phyloP scores from a whole-genome alignment of 1,140 invertebrate genomes.

The Medauroidea extradentata region DNA sequence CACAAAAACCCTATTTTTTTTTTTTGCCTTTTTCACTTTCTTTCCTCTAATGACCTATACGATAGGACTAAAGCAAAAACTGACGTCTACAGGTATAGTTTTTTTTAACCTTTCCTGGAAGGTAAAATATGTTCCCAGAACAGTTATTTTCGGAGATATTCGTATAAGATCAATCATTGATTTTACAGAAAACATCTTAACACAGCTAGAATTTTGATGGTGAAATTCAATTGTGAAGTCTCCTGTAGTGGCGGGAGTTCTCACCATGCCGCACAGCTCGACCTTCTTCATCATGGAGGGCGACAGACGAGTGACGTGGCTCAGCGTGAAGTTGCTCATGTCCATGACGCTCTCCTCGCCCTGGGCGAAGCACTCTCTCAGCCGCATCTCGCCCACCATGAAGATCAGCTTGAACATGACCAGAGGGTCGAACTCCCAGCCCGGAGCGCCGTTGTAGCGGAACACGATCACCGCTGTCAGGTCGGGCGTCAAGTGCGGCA shows the following conservation, averaged over 20 bases:
- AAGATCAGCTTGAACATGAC: constrained; percentile 19
- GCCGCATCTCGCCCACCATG: constrained; percentile 33
- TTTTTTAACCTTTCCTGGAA: no score
- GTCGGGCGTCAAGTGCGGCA: constrained; percentile 22
- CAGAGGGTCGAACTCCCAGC: constrained; percentile 23
- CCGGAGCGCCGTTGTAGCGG: constrained; percentile 19
- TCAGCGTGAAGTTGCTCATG: constrained; percentile 31
- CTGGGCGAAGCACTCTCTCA: constrained; percentile 33
- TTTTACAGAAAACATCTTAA: no score
- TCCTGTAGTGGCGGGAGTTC: constrained; percentile 1
- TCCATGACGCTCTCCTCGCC: constrained; percentile 41
- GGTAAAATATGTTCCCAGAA: no score
- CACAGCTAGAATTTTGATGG: no score
- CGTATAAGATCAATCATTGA: no score
- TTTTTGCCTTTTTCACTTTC: no score
- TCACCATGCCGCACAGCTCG: constrained; percentile 32
- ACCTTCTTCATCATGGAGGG: constrained; percentile 38
- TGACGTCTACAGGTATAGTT: no score
- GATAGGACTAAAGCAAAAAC: no score
- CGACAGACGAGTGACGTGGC: constrained; percentile 35
- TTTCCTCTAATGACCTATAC: no score
- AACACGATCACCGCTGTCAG: constrained; percentile 25
- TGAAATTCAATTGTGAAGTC: no score
- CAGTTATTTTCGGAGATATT: no score
- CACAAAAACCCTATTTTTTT: no score